A percentile compares a stretch with the other conserved stretches of the same genome.
These are phyloP conservation scores for Alethe diademata DNA, from an alignment of 2,113 vertebrate genomes.

Conservation along the genomic window DNA sequence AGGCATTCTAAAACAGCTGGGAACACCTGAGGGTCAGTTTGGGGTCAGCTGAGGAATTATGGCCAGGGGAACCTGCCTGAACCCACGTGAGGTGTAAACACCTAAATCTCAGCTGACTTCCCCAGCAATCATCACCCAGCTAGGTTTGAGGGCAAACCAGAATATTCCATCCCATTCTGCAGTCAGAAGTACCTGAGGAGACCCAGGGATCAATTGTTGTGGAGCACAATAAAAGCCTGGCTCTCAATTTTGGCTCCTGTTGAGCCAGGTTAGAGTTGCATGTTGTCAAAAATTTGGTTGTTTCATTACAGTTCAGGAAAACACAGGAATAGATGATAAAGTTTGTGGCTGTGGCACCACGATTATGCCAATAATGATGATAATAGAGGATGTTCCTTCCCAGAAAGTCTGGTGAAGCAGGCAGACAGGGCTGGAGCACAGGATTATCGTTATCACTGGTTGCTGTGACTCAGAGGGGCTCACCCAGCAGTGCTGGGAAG, in stretches of 20 bases:
- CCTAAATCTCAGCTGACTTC: neutral
- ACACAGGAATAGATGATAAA: neutral
- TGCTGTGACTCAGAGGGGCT: neutral
- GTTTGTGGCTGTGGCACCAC: neutral
- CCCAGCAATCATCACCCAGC: neutral
- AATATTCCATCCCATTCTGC: rapidly evolving
- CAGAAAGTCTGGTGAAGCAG: neutral
- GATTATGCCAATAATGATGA: neutral
- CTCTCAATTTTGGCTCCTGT: neutral
- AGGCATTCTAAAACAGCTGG: neutral
- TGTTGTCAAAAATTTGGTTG: rapidly evolving
- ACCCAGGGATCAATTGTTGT: rapidly evolving
- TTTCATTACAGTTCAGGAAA: neutral
- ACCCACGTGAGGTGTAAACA: rapidly evolving
- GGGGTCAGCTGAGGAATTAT: rapidly evolving
- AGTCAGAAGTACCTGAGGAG: neutral
- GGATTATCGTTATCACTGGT: neutral
- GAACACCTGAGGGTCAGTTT: neutral
- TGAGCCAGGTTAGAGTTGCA: neutral
- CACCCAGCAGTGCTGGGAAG: neutral
- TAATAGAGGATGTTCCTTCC: neutral
- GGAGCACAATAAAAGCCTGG: neutral
- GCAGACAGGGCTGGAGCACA: neutral
- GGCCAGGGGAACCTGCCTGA: too few species aligned
- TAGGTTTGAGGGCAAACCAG: neutral